phyloP scores from a whole-genome alignment of 2,113 vertebrate species.

The Nannobrachium achirus region DNA sequence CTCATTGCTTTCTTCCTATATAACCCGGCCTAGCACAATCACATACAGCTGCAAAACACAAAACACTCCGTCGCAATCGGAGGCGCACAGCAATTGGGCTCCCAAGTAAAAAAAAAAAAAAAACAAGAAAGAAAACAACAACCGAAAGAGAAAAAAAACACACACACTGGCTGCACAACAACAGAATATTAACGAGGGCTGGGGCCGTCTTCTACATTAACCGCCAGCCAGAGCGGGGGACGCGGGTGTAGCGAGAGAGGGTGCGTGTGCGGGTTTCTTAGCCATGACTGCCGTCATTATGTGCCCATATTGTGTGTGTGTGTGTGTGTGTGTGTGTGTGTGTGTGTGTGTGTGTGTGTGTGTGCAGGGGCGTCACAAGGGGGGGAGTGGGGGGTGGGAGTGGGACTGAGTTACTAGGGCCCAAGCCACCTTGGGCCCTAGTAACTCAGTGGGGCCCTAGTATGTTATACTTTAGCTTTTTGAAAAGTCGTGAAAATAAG shows the following conservation, averaged over 20 bases:
- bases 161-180: conserved; percentile 75
- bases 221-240: conserved; percentile 25
- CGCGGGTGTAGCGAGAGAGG: conserved; percentile 40
- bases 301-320: conserved; percentile 53
- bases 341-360: background rate
- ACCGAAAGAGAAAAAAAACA: conserved; percentile 12
- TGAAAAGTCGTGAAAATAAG: too few species aligned
- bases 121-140: background rate
- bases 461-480: too few species aligned
- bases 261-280: too few species aligned
- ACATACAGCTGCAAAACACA: conserved; percentile 85
- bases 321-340: conserved; percentile 9
- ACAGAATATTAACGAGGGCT: conserved; percentile 84
- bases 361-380: too few species aligned
- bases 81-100: conserved; percentile 81
- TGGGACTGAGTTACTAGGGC: too few species aligned
- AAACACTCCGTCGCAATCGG: conserved; percentile 67
- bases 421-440: too few species aligned
- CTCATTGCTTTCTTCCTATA: conserved; percentile 27
- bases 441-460: too few species aligned
- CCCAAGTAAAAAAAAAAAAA: conserved; percentile 67
- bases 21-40: conserved; percentile 74
- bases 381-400: too few species aligned
- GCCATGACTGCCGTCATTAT: conserved; percentile 60
- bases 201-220: conserved; percentile 48